These are phyloP conservation scores for Pegea sp. DNA, from an alignment of 23 tunicate genomes.

Conservation along the genomic window DNA sequence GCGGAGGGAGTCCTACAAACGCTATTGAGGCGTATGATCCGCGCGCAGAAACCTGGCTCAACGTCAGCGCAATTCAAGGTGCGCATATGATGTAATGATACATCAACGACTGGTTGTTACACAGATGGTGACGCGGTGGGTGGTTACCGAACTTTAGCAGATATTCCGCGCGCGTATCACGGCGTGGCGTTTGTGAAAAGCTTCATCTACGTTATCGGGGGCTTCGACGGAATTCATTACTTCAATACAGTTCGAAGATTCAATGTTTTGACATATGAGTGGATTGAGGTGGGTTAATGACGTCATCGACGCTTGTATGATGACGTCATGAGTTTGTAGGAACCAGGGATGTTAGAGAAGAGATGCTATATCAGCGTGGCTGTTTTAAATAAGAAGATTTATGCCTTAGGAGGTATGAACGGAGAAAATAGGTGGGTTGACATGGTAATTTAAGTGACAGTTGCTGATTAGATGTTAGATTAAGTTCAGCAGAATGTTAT, in stretches of 20 bases:
- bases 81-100: neutral
- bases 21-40: constrained; percentile 98
- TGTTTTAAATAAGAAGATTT: constrained; percentile 25
- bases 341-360: constrained; percentile 65
- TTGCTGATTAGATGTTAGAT: constrained; percentile 4
- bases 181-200: constrained; percentile 68
- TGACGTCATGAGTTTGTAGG: no score
- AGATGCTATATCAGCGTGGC: constrained; percentile 86
- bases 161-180: constrained; percentile 73
- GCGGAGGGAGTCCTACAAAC: constrained; percentile 92
- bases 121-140: constrained; percentile 17
- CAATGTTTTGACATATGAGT: constrained; percentile 41
- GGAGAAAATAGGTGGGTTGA: constrained; percentile 44
- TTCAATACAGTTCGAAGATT: constrained; percentile 78
- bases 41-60: constrained; percentile 81
- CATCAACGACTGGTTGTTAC: no score
- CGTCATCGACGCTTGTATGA: no score
- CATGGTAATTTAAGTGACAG: neutral
- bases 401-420: constrained; percentile 82
- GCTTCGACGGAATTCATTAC: constrained; percentile 72
- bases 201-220: constrained; percentile 68
- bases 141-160: constrained; percentile 28
- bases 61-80: constrained; percentile 75
- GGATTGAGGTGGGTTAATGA: constrained; percentile 48
- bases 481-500: constrained; percentile 54